Conservation (phyloP, 2,888 invertebrate genomes). For the Lagria hirta region DNA sequence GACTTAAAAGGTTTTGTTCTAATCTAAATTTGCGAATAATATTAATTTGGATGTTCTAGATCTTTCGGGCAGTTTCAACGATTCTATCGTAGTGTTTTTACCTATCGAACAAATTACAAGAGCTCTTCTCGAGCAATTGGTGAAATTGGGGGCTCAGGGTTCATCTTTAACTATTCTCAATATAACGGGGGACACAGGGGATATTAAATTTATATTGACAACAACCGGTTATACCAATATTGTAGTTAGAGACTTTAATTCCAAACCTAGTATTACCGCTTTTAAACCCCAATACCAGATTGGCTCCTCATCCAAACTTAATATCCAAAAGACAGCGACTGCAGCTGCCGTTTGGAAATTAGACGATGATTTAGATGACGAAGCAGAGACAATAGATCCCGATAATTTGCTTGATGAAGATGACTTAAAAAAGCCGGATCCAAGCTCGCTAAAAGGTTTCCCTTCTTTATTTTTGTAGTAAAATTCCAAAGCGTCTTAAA, state of each 20-base stretch:
- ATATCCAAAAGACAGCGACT: slow-evolving; percentile 49
- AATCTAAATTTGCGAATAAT: no score
- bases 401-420: slow-evolving; percentile 87
- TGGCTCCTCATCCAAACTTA: slow-evolving; percentile 64
- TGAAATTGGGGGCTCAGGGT: slow-evolving; percentile 37
- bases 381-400: slow-evolving; percentile 80
- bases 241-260: no score
- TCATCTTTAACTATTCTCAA: slow-evolving; percentile 35
- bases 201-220: slow-evolving; percentile 44
- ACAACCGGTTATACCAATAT: slow-evolving; percentile 47
- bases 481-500: no score
- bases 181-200: slow-evolving; percentile 22
- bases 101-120: slow-evolving; percentile 4
- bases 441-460: slow-evolving; percentile 77
- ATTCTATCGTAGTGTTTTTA: no score
- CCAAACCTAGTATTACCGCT: no score
- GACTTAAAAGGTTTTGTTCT: no score
- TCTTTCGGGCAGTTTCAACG: no score
- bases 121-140: slow-evolving; percentile 7
- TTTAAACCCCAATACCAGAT: slow-evolving; percentile 73
- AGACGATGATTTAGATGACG: slow-evolving; percentile 67
- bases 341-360: slow-evolving; percentile 73
- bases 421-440: slow-evolving; percentile 86
- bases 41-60: no score
- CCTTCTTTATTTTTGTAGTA: slow-evolving; percentile 6